Evolutionary conservation across 2,888 invertebrate species (phyloP).

Genomic region (Platycnemis pennipes): DNA sequence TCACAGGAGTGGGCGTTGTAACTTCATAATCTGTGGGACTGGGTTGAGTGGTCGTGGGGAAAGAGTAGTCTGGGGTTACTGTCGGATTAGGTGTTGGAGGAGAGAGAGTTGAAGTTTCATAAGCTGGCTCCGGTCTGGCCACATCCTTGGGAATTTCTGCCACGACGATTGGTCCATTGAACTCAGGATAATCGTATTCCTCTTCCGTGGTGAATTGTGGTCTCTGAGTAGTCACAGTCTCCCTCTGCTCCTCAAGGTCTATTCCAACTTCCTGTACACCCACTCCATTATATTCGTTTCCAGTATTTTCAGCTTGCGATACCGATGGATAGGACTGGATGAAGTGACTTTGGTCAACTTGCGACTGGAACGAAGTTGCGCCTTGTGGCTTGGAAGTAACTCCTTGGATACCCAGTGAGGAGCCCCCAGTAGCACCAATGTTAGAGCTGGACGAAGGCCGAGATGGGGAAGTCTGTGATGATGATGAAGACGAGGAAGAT

Average conservation of each 20-base stretch:
- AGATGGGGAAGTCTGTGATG: not conserved
- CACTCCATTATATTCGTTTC: constrained; percentile 73
- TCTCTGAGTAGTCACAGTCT: constrained; percentile 70
- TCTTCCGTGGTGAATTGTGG: constrained; percentile 61
- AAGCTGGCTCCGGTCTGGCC: not conserved
- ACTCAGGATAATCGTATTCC: constrained; percentile 39
- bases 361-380: not conserved
- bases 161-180: constrained; percentile 72
- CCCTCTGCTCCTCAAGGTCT: not conserved
- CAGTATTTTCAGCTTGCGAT: not conserved
- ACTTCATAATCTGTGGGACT: constrained; percentile 26
- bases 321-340: not conserved
- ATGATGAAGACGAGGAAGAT: not conserved
- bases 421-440: not conserved
- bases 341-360: not conserved
- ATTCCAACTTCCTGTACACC: not conserved
- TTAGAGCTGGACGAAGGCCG: not conserved
- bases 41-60: constrained; percentile 65
- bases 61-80: not conserved
- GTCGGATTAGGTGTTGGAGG: constrained; percentile 64
- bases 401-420: not conserved
- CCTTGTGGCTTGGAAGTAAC: not conserved
- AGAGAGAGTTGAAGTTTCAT: constrained; percentile 52
- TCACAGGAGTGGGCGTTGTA: constrained; percentile 7
- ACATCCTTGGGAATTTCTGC: constrained; percentile 72